These are phyloP conservation scores for Gadus chalcogrammus DNA, from an alignment of 2,113 vertebrate species.

Conservation along the genomic window DNA sequence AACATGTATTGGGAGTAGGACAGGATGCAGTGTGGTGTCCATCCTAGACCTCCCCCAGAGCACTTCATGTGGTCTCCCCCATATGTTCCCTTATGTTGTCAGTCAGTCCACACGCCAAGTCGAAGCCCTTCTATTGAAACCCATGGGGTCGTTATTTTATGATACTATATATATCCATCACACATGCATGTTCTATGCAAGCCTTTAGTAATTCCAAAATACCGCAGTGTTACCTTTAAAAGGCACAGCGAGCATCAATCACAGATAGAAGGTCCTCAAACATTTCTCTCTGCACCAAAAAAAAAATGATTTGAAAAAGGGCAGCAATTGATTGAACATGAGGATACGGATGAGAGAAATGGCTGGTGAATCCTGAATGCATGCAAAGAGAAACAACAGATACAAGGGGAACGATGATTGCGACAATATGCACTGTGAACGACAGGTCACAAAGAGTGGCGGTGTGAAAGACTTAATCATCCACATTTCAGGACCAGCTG, in stretches of 20 bases:
- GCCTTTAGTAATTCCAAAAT: too few species aligned
- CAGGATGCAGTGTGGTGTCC: not conserved
- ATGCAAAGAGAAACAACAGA: not conserved
- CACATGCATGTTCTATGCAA: too few species aligned
- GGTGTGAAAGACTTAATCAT: slow-evolving; percentile 6
- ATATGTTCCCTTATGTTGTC: too few species aligned
- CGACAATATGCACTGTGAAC: not conserved
- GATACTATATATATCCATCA: too few species aligned
- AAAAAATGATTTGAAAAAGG: too few species aligned
- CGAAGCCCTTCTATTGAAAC: too few species aligned
- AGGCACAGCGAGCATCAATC: too few species aligned
- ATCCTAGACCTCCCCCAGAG: not conserved
- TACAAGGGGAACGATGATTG: not conserved
- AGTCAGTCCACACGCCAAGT: too few species aligned
- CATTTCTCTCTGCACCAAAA: too few species aligned
- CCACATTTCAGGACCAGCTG: slow-evolving; percentile 25
- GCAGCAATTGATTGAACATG: not conserved
- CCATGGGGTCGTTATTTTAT: too few species aligned
- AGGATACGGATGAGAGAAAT: not conserved
- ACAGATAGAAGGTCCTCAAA: too few species aligned
- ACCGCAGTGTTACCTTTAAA: too few species aligned
- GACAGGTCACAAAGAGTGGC: not conserved
- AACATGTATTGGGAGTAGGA: not conserved
- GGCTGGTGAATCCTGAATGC: slow-evolving; percentile 3
- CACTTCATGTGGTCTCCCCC: not conserved